Evolutionary conservation across 2,797 vertebrate genomes (phyloP), one percentile per base, ranked within the genome.

Genomic region (Cyclopterus lumpus): DNA sequence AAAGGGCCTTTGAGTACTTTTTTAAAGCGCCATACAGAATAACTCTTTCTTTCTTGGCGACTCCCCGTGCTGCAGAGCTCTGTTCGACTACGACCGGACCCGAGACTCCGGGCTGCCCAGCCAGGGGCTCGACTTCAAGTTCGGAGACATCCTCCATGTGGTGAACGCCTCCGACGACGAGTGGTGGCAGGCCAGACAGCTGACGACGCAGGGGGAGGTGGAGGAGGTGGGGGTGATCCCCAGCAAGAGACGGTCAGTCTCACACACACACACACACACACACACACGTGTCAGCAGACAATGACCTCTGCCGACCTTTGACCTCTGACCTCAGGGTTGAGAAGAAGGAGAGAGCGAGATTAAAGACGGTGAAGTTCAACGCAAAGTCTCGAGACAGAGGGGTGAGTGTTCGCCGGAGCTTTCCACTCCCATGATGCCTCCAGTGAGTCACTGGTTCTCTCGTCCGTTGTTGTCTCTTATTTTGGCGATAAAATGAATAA

Each of bases 361-460:
- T 99, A 94, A 99, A 99, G 95, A 99, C 98, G 0, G 98, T 99
- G 86, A 99, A 99, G 91, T 99, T 99, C 89, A 99, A 99, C 93
- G 95, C 98, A 46, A 99, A 97, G 93, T 94, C 97, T 61, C 95
- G 97, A 83, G 97, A 98, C 75, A 94, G 97, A 96, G 97, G 96
- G 96, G 98, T 99, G 91, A 98, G 62, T 64, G 42, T 26, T 28
- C 26, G 28, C 26, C 28, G 26, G 26, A 28, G 26, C 26, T 26
- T 28, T 62, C 26, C 48, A 32, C 62, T 64, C 30, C 46, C 46
- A 24, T 51, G 28, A 36, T 65, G 10, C 63, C 42, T 30, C 7
- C 24, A 6, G 16, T 7, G 10, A 9, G 16, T 57, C 28, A 55
- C 16, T 30, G 6, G 32, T 32, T 32, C 32, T 32, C 32, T 7